Conservation (phyloP, 2,113 vertebrate species). For the Silurus meridionalis region DNA sequence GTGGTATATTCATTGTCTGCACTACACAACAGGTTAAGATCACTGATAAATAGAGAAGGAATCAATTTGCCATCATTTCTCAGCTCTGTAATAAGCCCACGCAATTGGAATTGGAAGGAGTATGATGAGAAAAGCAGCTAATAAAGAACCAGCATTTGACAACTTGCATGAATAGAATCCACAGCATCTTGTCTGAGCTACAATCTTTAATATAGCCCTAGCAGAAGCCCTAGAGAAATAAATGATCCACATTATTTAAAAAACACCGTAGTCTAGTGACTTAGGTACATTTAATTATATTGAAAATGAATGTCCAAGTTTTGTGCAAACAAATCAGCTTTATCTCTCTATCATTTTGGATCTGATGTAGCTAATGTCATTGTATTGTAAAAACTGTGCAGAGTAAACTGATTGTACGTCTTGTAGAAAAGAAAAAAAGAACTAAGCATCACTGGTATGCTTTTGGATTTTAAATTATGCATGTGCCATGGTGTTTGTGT, state of each 20-base stretch:
- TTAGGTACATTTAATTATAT: not conserved
- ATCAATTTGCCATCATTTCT: not conserved
- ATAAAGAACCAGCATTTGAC: not conserved
- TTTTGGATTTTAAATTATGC: conserved; percentile 13
- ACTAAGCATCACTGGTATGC: not conserved
- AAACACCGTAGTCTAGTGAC: not conserved
- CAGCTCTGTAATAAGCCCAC: not conserved
- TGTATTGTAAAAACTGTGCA: not conserved
- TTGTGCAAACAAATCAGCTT: not conserved
- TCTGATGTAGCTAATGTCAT: not conserved
- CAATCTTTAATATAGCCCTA: not conserved
- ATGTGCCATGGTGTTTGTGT: not conserved
- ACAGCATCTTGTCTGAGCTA: not conserved
- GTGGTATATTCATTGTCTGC: not conserved
- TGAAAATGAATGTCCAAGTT: not conserved
- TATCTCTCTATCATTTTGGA: not conserved
- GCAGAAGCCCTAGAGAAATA: not conserved
- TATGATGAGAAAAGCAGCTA: not conserved
- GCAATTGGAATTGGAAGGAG: not conserved
- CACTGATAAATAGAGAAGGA: not conserved
- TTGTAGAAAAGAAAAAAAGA: not conserved
- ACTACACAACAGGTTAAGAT: not conserved
- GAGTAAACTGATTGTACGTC: not conserved
- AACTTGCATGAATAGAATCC: not conserved
- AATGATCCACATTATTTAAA: not conserved